Evolutionary conservation across 2,888 invertebrate genomes (phyloP).

Genomic region (Drosophila nr. perissopoda): DNA sequence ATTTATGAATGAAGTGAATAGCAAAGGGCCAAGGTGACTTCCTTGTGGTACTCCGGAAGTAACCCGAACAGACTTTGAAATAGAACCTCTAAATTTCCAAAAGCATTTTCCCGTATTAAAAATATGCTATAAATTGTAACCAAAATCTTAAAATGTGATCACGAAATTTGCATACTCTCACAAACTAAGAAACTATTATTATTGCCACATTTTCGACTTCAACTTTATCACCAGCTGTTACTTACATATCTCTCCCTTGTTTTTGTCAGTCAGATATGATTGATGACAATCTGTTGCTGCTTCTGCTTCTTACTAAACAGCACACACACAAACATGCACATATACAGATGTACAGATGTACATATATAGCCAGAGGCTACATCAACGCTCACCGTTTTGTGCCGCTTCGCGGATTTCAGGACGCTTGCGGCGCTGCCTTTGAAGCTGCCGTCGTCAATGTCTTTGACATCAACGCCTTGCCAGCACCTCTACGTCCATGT

Average conservation of each 20-base stretch:
- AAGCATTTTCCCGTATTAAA: not conserved
- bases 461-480: conserved; percentile 68
- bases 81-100: not conserved
- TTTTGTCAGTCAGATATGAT: conserved; percentile 39
- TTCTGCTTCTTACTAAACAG: not conserved
- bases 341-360: not conserved
- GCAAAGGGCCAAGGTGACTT: too few relatives aligned
- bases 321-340: not conserved
- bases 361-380: conserved; percentile 35
- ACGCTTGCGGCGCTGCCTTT: conserved; percentile 64
- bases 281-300: conserved; percentile 31
- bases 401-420: conserved; percentile 39
- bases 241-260: conserved; percentile 7
- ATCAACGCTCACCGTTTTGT: conserved; percentile 35
- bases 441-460: conserved; percentile 54
- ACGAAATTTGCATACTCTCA: not conserved
- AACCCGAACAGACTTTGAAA: too few relatives aligned
- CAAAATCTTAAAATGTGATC: conserved; percentile 5
- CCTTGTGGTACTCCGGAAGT: too few relatives aligned
- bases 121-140: not conserved
- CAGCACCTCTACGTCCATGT: conserved; percentile 26
- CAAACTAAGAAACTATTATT: not conserved
- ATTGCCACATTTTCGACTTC: not conserved
- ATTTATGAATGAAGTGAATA: too few relatives aligned
- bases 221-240: conserved; percentile 6